Evolutionary conservation across 2,797 vertebrate species (phyloP).

Genomic region (Poeciliopsis turneri): DNA sequence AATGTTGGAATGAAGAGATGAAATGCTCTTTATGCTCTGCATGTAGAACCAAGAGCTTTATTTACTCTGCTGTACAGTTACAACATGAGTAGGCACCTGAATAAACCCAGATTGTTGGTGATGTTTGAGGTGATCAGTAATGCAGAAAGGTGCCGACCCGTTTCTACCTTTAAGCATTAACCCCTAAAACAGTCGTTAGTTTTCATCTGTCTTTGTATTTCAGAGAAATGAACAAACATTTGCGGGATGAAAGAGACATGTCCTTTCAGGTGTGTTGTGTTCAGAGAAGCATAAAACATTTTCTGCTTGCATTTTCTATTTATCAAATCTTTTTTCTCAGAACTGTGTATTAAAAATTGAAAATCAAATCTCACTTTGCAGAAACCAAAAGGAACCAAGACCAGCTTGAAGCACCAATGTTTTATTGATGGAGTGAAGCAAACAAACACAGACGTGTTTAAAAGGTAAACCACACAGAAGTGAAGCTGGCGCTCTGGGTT

Average conservation of each 20-base stretch:
- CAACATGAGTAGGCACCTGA: neutral
- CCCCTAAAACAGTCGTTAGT: neutral
- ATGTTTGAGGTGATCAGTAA: neutral
- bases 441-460: constrained; percentile 71
- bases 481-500: neutral
- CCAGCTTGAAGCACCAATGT: constrained; percentile 77
- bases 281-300: neutral
- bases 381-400: constrained; percentile 78
- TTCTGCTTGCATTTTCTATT: neutral
- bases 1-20: neutral
- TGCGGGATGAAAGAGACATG: constrained; percentile 90
- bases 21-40: neutral
- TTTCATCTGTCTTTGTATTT: constrained; percentile 17
- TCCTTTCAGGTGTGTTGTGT: constrained; percentile 81
- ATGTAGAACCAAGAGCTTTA: neutral
- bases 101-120: neutral
- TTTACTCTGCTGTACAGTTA: neutral
- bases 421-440: constrained; percentile 77
- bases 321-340: neutral
- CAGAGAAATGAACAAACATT: constrained; percentile 95
- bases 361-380: constrained; percentile 64
- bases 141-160: neutral
- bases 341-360: neutral
- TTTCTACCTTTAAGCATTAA: neutral
- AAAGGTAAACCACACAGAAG: constrained; percentile 75